phyloP scores from a whole-genome alignment of 1,140 invertebrate genomes.

The Maconellicoccus hirsutus region DNA sequence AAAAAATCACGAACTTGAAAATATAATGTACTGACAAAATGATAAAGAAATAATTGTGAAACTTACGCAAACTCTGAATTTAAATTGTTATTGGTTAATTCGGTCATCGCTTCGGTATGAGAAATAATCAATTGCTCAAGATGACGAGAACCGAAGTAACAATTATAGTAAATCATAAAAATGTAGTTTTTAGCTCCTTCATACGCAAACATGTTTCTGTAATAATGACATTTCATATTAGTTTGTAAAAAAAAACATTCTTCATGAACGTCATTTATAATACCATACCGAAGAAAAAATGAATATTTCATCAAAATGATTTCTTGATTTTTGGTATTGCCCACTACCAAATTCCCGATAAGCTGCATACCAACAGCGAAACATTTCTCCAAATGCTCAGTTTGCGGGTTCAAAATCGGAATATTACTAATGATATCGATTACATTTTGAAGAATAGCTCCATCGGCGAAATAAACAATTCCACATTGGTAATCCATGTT shows the following conservation, averaged over 20 bases:
- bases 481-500: conserved; percentile 14
- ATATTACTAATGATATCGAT: conserved; percentile 14
- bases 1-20: background rate
- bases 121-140: background rate
- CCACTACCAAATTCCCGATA: conserved; percentile 1
- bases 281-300: background rate
- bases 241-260: too few species aligned
- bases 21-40: background rate
- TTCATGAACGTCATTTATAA: too few species aligned
- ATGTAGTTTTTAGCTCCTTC: conserved; percentile 17
- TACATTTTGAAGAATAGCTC: conserved; percentile 13
- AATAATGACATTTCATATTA: background rate
- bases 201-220: conserved; percentile 2
- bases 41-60: background rate
- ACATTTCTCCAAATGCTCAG: conserved; percentile 9
- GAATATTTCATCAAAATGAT: conserved; percentile 13
- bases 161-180: conserved; percentile 12
- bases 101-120: conserved; percentile 6
- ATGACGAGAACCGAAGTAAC: conserved; percentile 14
- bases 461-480: conserved; percentile 10
- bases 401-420: conserved; percentile 1
- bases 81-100: background rate
- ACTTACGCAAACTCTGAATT: conserved; percentile 14
- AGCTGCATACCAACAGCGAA: conserved; percentile 11
- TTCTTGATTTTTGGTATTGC: conserved; percentile 16